Percentiles rank a stretch among this genome's conserved stretches.
These are phyloP conservation scores for Drosophila aldrichi DNA, from an alignment of 2,888 invertebrate species.

Conservation along the genomic window DNA sequence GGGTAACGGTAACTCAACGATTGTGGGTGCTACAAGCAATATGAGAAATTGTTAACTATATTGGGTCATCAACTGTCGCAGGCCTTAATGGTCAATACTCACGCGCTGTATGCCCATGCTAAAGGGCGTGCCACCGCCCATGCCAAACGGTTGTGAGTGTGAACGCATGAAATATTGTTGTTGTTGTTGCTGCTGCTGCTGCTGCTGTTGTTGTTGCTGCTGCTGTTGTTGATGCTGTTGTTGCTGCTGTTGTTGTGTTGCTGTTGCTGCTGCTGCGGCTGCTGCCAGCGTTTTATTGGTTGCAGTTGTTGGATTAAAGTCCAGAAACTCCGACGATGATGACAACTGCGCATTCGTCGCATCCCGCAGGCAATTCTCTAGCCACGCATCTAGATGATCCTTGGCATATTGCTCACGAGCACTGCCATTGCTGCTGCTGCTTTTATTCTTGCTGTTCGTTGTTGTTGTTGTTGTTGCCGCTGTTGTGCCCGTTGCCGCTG, in stretches of 20 bases:
- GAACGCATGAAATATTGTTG: conserved; percentile 76
- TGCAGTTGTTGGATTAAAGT: conserved; percentile 82
- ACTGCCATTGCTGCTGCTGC: conserved; percentile 54
- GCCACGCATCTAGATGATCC: conserved; percentile 85
- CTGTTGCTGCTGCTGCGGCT: conserved; percentile 51
- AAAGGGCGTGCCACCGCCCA: conserved; percentile 75
- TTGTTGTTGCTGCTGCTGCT: conserved; percentile 61
- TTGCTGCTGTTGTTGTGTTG: conserved; percentile 54
- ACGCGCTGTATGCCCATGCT: conserved; percentile 84
- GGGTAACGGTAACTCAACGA: conserved; percentile 80
- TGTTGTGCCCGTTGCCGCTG: conserved; percentile 30
- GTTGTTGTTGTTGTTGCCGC: conserved; percentile 26
- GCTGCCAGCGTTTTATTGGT: conserved; percentile 46
- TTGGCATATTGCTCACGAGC: conserved; percentile 71
- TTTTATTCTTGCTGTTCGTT: conserved; percentile 38
- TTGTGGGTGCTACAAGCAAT: conserved; percentile 75
- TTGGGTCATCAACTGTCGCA: conserved; percentile 17
- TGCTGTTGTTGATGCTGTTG: conserved; percentile 54
- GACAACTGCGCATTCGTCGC: conserved; percentile 83
- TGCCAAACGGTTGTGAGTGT: conserved; percentile 63
- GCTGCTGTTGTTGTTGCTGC: conserved; percentile 56
- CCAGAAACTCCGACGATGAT: conserved; percentile 85
- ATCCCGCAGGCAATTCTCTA: conserved; percentile 85
- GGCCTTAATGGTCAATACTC: conserved; percentile 58
- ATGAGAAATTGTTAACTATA: conserved; percentile 20